Base-by-base conservation (phyloP, 2,797 vertebrate species). In the Rhinophrynus dorsalis region DNA sequence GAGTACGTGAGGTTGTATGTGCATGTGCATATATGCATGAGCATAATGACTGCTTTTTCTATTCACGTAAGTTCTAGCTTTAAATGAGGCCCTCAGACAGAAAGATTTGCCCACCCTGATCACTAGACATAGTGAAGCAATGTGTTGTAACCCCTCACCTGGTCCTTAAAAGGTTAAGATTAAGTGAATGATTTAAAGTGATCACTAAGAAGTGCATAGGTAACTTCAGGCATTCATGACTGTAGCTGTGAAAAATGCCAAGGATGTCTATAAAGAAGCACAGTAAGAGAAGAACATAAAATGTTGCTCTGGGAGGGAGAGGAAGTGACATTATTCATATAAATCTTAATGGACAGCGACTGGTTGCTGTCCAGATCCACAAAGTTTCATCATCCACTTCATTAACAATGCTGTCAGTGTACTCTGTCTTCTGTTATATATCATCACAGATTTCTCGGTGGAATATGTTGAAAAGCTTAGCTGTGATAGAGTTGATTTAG, bases 321-420 rank as follows among this genome's bases (percentile, higher is more conserved):
- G 32, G 58, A 38, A 50, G 33, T 29, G 40, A 32, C n/a, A 27
- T 6, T n/a, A 47, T 17, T 67, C 47, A 35, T 20, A 67, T 67
- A 67, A 67, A 67, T 58, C 65, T 58, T 38, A 58, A 48, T 29
- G 44, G 64, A 58, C 54, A 58, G 5, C 27, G 5, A 3, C 15
- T 38, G 42, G 35, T 68, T 47, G 5, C 21, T 23, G 27, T 38
- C 66, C 55, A 68, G 33, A 68, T 32, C 45, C 23, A 50, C 58
- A 67, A 48, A 48, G 21, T 35, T 47, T 67, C 20, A 44, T 67
- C 64, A 35, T 57, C 52, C 47, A 30, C 65, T 60, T 68, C 44
- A 68, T 68, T 68, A 68, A 68, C 45, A 68, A 59, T 68, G 40
- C 48, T 40, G 60, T 58, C 44, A 40, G 59, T 38, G 33, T 32